Base-by-base conservation (phyloP, 2,797 vertebrate species). In the Leptoclinus maculatus region DNA sequence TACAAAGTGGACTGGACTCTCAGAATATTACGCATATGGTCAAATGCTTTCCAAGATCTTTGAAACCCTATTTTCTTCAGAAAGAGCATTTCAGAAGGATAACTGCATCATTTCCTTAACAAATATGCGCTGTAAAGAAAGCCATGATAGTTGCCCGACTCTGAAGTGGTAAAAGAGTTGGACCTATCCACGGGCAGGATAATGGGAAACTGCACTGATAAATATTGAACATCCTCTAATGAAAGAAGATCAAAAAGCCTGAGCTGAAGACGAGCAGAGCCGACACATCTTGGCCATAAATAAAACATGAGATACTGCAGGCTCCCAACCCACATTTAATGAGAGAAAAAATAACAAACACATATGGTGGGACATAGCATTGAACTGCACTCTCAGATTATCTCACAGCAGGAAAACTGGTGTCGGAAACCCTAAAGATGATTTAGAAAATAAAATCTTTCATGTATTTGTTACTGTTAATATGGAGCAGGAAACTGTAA, bases 211-310 rank as follows among this genome's bases (percentile, higher is more conserved):
- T 67, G 79, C 82, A 67, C 87, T 93, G 89, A 94, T 93, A 93
- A 94, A 95, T 94, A 94, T 94, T 94, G 88, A 94, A 94, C 91
- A 92, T 92, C 87, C 81, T 87, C 88, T 91, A 92, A 94, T 93
- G 93, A 92, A 93, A 95, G 90, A 91, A 92, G 93, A 94, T 94
- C 92, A 95, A 94, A 94, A 94, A 93, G 84, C 80, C 88, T 82
- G 83, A 87, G 89, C 87, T 78, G 84, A 93, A 92, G 92, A 92
- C 66, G 83, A 93, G 86, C 85, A 64, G 84, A 83, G 90, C 88
- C 45, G 79, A 90, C 93, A 91, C 91, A 90, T 92, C 88, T 89
- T 75, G 34, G 0, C 29, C 79, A 94, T 95, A 82, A 93, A 95
- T 95, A 92, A 95, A 91, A 93, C 91, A 94, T 94, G 83, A 92